Evolutionary conservation across 2,888 invertebrate species (phyloP).

Genomic region (Macaria liturata): DNA sequence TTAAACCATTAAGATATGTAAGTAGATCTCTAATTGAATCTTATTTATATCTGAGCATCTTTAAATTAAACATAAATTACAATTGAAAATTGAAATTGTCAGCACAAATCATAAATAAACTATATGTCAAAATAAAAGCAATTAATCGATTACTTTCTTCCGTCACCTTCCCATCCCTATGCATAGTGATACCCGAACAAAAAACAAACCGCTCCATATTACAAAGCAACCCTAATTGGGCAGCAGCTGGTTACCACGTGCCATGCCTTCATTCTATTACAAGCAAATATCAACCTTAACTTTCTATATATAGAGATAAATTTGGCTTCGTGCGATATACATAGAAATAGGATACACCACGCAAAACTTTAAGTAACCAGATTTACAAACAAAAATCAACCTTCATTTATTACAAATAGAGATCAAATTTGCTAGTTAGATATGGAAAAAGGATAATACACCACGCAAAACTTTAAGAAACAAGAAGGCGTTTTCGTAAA

Average conservation of each 20-base stretch:
- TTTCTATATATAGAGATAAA: neutral
- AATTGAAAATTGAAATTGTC: no score
- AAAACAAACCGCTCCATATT: constrained; percentile 34
- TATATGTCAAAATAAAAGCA: no score
- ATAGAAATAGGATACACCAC: neutral
- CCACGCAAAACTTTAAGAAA: constrained; percentile 1
- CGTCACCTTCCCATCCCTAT: constrained; percentile 12
- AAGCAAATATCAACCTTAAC: constrained; percentile 20
- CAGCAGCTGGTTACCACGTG: constrained; percentile 57
- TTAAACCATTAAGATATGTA: no score
- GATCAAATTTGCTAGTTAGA: neutral
- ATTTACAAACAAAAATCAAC: constrained; percentile 6
- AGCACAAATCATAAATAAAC: no score
- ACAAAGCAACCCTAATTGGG: constrained; percentile 52
- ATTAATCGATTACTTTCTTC: no score
- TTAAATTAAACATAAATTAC: no score
- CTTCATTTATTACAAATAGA: neutral
- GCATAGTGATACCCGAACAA: constrained; percentile 29
- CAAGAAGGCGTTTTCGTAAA: no score
- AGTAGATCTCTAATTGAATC: no score
- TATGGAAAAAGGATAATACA: neutral
- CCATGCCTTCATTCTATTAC: constrained; percentile 29
- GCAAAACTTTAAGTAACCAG: neutral
- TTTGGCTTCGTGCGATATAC: no score
- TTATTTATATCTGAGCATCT: no score